Evolutionary conservation across 2,113 vertebrate genomes (phyloP).

Genomic region (Phasianus colchicus): DNA sequence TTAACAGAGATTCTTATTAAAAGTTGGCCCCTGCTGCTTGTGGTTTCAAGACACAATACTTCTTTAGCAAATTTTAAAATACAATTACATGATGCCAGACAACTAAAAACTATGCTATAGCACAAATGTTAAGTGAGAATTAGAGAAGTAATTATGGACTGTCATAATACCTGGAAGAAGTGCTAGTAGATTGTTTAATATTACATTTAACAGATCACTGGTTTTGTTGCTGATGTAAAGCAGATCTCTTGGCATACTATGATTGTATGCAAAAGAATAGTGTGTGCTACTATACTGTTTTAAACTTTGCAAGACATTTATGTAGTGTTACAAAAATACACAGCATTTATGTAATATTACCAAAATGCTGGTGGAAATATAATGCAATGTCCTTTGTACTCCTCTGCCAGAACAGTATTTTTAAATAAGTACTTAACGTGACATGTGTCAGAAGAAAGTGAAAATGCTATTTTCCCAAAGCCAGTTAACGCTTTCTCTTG

Average conservation of each 20-base stretch:
- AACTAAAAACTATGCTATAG: background rate
- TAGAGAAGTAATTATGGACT: background rate
- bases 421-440: background rate
- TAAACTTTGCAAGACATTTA: background rate
- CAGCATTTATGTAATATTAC: background rate
- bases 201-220: background rate
- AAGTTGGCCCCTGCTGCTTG: constrained; percentile 24
- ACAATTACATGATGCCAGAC: background rate
- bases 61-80: background rate
- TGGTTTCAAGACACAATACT: background rate
- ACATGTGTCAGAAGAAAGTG: background rate
- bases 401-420: background rate
- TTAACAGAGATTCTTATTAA: constrained; percentile 25
- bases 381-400: background rate
- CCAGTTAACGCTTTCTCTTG: background rate
- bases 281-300: background rate
- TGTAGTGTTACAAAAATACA: background rate
- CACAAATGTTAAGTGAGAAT: background rate
- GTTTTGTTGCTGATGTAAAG: background rate
- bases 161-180: constrained; percentile 17
- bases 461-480: background rate
- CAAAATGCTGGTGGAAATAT: background rate
- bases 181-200: background rate
- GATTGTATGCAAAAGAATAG: background rate
- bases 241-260: background rate